Evolutionary conservation across 2,797 vertebrate species (phyloP).

Genomic region (Cynopterus sphinx): DNA sequence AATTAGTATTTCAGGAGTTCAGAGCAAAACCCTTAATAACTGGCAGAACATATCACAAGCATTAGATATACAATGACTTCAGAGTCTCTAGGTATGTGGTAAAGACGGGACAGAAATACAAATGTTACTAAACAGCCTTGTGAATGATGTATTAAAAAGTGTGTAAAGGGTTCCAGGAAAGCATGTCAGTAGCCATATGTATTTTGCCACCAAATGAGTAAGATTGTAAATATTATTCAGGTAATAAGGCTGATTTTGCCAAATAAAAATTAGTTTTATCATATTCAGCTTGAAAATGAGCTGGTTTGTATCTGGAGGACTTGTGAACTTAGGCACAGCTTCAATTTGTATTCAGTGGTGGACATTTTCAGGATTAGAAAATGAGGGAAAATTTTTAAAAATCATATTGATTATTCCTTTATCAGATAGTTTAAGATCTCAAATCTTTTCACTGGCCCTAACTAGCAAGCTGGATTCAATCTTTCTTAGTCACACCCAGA

Average conservation of each 20-base stretch:
- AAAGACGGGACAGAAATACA: not conserved
- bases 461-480: not conserved
- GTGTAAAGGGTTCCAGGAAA: accelerated
- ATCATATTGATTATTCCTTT: not conserved
- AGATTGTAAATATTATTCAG: not conserved
- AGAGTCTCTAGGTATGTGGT: not conserved
- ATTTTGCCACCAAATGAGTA: not conserved
- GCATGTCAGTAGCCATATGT: not conserved
- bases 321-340: not conserved
- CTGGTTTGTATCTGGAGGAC: not conserved
- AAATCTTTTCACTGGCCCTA: not conserved
- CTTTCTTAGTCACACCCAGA: not conserved
- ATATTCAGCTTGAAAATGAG: not conserved
- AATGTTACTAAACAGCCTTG: not conserved
- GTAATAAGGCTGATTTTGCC: not conserved
- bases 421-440: not conserved
- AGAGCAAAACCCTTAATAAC: not conserved
- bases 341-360: not conserved
- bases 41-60: not conserved
- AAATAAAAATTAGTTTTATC: not conserved
- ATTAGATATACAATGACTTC: not conserved
- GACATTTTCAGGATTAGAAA: not conserved
- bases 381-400: not conserved
- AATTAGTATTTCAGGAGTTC: not conserved
- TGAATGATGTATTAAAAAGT: not conserved